A percentile compares a stretch with the other conserved stretches of the same genome.
Evolutionary conservation across 2,888 invertebrate species (phyloP).

Genomic region (Hipparchia semele): DNA sequence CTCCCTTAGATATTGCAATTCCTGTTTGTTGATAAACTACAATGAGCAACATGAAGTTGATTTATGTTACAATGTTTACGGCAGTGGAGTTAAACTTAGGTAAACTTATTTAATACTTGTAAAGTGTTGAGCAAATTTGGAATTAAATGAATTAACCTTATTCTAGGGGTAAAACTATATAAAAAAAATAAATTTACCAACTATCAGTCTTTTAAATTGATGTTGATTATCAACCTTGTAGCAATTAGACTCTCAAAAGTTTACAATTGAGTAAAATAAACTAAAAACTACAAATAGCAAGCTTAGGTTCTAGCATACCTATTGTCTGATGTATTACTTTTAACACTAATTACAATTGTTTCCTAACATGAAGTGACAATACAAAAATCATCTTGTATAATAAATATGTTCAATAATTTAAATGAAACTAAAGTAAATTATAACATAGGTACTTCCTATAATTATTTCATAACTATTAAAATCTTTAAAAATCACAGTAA

Average conservation of each 20-base stretch:
- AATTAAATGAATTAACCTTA: slow-evolving; percentile 76
- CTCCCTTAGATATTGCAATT: slow-evolving; percentile 43
- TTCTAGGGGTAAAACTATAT: slow-evolving; percentile 82
- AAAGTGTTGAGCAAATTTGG: slow-evolving; percentile 79
- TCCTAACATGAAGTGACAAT: slow-evolving; percentile 30
- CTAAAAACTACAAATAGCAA: slow-evolving; percentile 41
- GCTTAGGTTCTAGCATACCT: slow-evolving; percentile 59
- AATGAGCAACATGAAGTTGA: slow-evolving; percentile 41
- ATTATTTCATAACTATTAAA: background rate
- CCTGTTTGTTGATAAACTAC: slow-evolving; percentile 44
- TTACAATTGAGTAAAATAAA: slow-evolving; percentile 65
- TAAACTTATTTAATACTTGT: slow-evolving; percentile 51
- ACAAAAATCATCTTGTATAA: background rate
- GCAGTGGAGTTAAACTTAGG: slow-evolving; percentile 64
- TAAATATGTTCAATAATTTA: background rate
- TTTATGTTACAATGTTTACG: slow-evolving; percentile 44
- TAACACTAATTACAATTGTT: slow-evolving; percentile 38
- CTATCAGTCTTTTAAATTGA: slow-evolving; percentile 85
- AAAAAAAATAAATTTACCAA: slow-evolving; percentile 79
- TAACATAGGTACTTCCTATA: background rate
- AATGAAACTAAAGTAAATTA: background rate
- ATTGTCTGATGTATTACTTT: slow-evolving; percentile 58
- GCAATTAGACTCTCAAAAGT: slow-evolving; percentile 80
- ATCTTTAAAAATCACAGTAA: background rate
- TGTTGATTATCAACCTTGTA: slow-evolving; percentile 80